These are phyloP conservation scores for Tachystola acroxantha DNA, from an alignment of 2,888 invertebrate species.

Conservation along the genomic window DNA sequence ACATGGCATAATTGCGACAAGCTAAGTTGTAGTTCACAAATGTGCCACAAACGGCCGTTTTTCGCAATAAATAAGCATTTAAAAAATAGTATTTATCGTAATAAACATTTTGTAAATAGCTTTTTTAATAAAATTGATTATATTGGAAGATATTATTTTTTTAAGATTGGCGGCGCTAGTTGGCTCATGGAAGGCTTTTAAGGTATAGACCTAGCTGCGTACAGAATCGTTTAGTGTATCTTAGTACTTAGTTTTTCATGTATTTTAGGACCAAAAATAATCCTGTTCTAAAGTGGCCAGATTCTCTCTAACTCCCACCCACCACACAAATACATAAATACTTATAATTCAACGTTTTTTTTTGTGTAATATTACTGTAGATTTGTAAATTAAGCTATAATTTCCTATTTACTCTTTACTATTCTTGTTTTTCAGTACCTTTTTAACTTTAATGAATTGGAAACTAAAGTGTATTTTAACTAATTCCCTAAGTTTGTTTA, in stretches of 20 bases:
- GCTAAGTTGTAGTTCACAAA: too few relatives aligned
- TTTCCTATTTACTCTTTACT: constrained; percentile 13
- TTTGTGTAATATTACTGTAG: constrained; percentile 40
- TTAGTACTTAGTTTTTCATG: constrained; percentile 17
- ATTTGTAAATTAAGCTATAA: constrained; percentile 45
- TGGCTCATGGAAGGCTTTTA: too few relatives aligned
- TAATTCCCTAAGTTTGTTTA: constrained; percentile 42
- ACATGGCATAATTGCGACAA: too few relatives aligned
- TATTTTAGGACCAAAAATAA: constrained; percentile 40
- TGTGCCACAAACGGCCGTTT: too few relatives aligned
- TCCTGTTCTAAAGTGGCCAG: constrained; percentile 57
- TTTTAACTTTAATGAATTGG: constrained; percentile 2
- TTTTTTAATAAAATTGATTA: too few relatives aligned
- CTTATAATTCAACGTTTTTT: constrained; percentile 43
- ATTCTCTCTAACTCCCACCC: constrained; percentile 55
- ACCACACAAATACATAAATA: constrained; percentile 65
- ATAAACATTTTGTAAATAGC: too few relatives aligned
- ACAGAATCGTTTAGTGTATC: constrained; percentile 9
- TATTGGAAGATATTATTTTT: too few relatives aligned
- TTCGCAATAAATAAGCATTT: too few relatives aligned
- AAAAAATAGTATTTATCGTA: too few relatives aligned
- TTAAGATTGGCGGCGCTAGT: too few relatives aligned
- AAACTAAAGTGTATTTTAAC: constrained; percentile 15
- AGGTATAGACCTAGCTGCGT: too few relatives aligned
- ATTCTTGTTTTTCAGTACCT: constrained; percentile 21